Percentiles rank a stretch among this genome's conserved stretches.
phyloP scores from a whole-genome alignment of 2,797 vertebrate genomes.

The Denticeps clupeoides region DNA sequence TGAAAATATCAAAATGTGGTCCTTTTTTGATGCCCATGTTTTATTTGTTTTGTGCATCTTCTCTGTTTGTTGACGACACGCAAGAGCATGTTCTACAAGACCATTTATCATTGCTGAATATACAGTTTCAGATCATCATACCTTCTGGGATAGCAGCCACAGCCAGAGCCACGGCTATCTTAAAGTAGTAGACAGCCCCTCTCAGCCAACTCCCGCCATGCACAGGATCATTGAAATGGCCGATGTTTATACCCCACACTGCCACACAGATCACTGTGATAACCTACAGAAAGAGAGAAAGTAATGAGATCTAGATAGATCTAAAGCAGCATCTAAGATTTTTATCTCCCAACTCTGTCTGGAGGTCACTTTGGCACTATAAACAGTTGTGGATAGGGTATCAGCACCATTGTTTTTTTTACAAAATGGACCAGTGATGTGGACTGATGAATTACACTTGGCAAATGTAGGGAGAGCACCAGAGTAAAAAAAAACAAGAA shows the following conservation, averaged over 20 bases:
- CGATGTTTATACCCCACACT: slow-evolving; percentile 69
- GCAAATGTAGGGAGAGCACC: neutral
- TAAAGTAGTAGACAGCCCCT: slow-evolving; percentile 71
- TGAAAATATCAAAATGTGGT: no score
- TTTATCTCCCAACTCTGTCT: neutral
- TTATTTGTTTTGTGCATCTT: no score
- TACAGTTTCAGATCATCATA: slow-evolving; percentile 10
- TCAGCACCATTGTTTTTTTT: no score
- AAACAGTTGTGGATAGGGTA: no score
- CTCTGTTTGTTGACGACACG: no score
- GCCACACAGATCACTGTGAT: slow-evolving; percentile 70
- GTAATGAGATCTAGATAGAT: neutral
- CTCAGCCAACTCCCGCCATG: slow-evolving; percentile 69
- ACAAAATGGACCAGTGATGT: neutral
- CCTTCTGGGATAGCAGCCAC: slow-evolving; percentile 70
- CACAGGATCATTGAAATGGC: slow-evolving; percentile 67
- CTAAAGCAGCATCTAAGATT: neutral
- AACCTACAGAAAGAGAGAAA: slow-evolving; percentile 39
- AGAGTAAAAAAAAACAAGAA: neutral
- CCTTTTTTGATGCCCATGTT: no score
- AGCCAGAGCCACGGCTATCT: slow-evolving; percentile 66
- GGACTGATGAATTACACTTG: neutral
- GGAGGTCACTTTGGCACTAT: no score
- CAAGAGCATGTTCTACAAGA: no score
- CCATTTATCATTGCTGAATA: no score